phyloP scores from a whole-genome alignment of 2,113 vertebrate genomes.

The Anarhynchus alexandrinus region DNA sequence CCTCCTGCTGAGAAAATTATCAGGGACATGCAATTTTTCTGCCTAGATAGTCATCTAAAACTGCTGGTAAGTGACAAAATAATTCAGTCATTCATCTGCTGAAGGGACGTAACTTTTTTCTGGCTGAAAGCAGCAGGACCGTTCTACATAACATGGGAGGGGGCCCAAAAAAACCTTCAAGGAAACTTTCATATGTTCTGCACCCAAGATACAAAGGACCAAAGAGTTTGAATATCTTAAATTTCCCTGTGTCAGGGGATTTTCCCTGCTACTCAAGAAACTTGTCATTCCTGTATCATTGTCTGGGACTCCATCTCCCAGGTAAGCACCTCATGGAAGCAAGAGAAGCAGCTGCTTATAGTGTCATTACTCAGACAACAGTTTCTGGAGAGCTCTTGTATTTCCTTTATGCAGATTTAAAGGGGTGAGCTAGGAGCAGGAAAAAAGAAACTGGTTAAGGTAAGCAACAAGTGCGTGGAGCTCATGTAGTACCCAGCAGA shows the following conservation, averaged over 20 bases:
- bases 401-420: not conserved
- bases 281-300: not conserved
- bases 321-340: not conserved
- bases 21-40: not conserved
- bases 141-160: not conserved
- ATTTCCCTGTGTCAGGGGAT: not conserved
- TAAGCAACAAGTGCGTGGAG: not conserved
- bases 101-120: not conserved
- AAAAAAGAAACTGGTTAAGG: not conserved
- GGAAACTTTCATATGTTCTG: not conserved
- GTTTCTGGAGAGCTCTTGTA: not conserved
- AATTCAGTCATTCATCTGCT: not conserved
- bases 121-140: not conserved
- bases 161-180: not conserved
- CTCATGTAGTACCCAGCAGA: not conserved
- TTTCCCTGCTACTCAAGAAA: not conserved
- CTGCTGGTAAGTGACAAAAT: not conserved
- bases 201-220: not conserved
- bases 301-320: not conserved
- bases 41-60: not conserved
- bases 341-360: not conserved
- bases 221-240: not conserved
- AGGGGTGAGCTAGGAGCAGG: not conserved
- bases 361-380: not conserved
- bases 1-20: not conserved